phyloP scores from a whole-genome alignment of 1,140 invertebrate species.

The Chrysoperla carnea region DNA sequence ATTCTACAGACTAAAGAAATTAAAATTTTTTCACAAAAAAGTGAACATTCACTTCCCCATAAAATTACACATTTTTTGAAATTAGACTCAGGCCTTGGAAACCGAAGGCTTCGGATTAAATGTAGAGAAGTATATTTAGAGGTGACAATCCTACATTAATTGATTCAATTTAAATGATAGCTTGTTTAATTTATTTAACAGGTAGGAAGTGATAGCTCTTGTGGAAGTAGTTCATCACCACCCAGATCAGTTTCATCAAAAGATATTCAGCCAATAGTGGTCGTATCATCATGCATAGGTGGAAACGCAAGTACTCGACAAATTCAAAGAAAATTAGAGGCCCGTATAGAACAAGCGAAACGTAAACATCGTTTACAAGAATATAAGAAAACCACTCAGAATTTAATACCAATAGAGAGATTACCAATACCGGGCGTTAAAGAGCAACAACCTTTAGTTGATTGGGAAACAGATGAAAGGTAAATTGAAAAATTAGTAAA shows the following conservation, averaged over 20 bases:
- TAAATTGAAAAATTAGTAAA: too few species aligned
- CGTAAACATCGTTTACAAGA: slow-evolving; percentile 31
- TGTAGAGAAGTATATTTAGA: too few species aligned
- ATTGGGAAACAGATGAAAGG: slow-evolving; percentile 34
- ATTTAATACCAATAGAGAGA: slow-evolving; percentile 36
- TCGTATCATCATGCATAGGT: slow-evolving; percentile 5
- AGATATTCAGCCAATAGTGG: slow-evolving; percentile 8
- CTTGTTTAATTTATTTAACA: neutral
- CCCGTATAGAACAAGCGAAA: slow-evolving; percentile 34
- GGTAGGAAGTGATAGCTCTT: slow-evolving; percentile 14
- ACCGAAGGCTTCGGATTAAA: too few species aligned
- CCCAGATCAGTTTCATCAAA: slow-evolving; percentile 6
- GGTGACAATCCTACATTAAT: too few species aligned
- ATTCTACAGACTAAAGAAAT: too few species aligned
- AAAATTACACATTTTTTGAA: too few species aligned
- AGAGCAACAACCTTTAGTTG: slow-evolving; percentile 36
- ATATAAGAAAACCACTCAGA: slow-evolving; percentile 25
- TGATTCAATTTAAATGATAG: too few species aligned
- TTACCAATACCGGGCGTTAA: slow-evolving; percentile 33
- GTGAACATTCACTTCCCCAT: too few species aligned
- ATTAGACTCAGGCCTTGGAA: too few species aligned
- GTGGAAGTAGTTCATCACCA: slow-evolving; percentile 15
- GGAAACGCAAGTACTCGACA: slow-evolving; percentile 10
- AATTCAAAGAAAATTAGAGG: slow-evolving; percentile 22
- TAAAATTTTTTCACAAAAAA: too few species aligned